Conservation (phyloP, 2,113 vertebrate species). For the Lutjanus erythropterus region DNA sequence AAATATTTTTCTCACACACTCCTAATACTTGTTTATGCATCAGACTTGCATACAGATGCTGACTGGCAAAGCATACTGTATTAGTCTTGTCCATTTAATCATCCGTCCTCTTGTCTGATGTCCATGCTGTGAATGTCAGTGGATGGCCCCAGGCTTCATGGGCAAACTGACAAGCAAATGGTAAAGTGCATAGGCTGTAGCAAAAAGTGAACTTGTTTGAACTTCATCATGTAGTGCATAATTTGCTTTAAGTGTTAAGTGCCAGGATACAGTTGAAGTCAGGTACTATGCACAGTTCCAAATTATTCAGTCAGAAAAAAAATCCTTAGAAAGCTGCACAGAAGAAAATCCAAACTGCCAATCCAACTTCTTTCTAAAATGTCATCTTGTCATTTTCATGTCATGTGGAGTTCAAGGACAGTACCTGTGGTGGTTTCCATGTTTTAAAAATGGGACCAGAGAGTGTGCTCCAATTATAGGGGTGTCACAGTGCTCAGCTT, state of each 20-base stretch:
- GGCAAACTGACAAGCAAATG: too few species aligned
- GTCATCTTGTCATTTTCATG: neutral
- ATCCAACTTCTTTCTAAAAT: neutral
- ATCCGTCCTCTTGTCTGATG: neutral
- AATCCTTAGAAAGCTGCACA: neutral
- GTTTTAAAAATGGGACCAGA: neutral
- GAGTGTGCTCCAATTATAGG: neutral
- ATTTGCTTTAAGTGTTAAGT: neutral
- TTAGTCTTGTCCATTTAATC: slow-evolving; percentile 19
- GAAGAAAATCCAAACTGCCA: neutral
- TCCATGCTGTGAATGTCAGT: neutral
- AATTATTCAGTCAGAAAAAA: neutral
- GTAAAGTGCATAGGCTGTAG: too few species aligned
- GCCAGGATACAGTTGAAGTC: neutral
- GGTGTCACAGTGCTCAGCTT: neutral
- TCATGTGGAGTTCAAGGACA: slow-evolving; percentile 8
- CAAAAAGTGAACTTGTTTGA: neutral
- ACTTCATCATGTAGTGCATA: neutral
- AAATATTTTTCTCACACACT: neutral
- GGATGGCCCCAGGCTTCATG: neutral
- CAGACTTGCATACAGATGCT: slow-evolving; percentile 6
- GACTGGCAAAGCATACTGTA: slow-evolving; percentile 7
- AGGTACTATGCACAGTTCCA: neutral
- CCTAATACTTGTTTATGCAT: neutral
- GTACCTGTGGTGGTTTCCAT: neutral